phyloP scores from a whole-genome alignment of 2,797 vertebrate species.

The Lutjanus argentimaculatus region DNA sequence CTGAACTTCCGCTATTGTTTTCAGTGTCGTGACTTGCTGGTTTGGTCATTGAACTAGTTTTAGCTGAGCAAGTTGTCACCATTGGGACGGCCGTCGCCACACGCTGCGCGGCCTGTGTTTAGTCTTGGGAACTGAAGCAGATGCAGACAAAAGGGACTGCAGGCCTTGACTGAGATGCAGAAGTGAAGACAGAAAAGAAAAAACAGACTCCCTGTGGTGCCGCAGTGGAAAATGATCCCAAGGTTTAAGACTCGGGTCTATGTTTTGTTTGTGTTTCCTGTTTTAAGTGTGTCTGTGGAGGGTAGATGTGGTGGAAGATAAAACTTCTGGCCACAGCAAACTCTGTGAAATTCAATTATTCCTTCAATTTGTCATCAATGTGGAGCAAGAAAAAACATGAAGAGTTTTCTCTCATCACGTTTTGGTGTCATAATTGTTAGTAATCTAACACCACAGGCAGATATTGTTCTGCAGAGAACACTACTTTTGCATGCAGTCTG shows the following conservation, averaged over 20 bases:
- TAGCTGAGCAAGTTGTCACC: slow-evolving; percentile 70
- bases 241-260: slow-evolving; percentile 75
- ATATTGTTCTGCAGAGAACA: background rate
- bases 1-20: slow-evolving; percentile 41
- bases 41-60: slow-evolving; percentile 53
- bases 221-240: slow-evolving; percentile 82
- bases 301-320: slow-evolving; percentile 46
- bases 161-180: slow-evolving; percentile 76
- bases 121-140: slow-evolving; percentile 82
- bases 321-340: slow-evolving; percentile 37
- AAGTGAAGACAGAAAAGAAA: slow-evolving; percentile 75
- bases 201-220: slow-evolving; percentile 79
- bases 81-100: slow-evolving; percentile 36
- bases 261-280: slow-evolving; percentile 84
- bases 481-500: background rate
- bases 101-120: slow-evolving; percentile 75
- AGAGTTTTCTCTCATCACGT: background rate
- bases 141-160: slow-evolving; percentile 81
- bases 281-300: slow-evolving; percentile 72
- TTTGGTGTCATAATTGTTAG: background rate
- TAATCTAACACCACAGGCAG: background rate
- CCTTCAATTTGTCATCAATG: slow-evolving; percentile 9
- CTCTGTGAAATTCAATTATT: slow-evolving; percentile 27
- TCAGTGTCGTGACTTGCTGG: slow-evolving; percentile 36
- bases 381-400: background rate